Evolutionary conservation across 2,797 vertebrate species (phyloP).

Genomic region (Myotis vivesi): DNA sequence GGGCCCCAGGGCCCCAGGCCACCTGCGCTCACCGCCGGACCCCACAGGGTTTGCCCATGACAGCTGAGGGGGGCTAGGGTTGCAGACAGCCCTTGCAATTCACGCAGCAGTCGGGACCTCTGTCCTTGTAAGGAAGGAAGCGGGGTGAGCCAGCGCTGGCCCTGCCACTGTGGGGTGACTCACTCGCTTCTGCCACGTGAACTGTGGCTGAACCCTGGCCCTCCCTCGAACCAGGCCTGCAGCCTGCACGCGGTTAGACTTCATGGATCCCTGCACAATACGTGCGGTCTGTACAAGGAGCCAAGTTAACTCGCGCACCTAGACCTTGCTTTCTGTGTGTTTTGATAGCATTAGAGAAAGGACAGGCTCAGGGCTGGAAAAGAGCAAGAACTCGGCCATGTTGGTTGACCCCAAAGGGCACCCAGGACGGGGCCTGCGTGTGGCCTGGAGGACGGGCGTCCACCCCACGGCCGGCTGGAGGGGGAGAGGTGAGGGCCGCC

Average conservation of each 20-base stretch:
- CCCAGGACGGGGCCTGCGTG: not conserved
- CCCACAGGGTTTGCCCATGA: conserved; percentile 55
- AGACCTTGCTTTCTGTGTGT: conserved; percentile 31
- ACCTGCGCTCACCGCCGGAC: conserved; percentile 38
- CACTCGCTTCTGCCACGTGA: conserved; percentile 71
- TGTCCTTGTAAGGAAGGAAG: conserved; percentile 77
- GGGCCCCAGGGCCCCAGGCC: conserved; percentile 56
- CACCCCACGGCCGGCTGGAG: too few species aligned
- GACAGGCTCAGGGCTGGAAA: not conserved
- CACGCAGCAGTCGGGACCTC: conserved; percentile 71
- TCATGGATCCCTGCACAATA: not conserved
- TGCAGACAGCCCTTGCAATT: conserved; percentile 64
- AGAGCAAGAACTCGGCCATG: not conserved
- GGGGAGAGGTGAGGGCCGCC: not conserved
- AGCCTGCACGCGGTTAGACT: not conserved
- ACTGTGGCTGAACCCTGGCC: conserved; percentile 70
- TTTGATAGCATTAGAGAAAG: conserved; percentile 12
- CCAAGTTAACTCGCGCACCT: not conserved
- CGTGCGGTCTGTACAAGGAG: not conserved
- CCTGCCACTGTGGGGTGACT: conserved; percentile 65
- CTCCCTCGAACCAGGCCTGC: not conserved
- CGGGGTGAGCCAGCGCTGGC: conserved; percentile 66
- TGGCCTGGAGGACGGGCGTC: not conserved
- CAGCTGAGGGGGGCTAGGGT: conserved; percentile 75
- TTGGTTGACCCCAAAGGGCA: not conserved